Evolutionary conservation across 1,140 invertebrate genomes (phyloP), one percentile per base, ranked within the genome.

Genomic region (Philopotamus ludificatus): DNA sequence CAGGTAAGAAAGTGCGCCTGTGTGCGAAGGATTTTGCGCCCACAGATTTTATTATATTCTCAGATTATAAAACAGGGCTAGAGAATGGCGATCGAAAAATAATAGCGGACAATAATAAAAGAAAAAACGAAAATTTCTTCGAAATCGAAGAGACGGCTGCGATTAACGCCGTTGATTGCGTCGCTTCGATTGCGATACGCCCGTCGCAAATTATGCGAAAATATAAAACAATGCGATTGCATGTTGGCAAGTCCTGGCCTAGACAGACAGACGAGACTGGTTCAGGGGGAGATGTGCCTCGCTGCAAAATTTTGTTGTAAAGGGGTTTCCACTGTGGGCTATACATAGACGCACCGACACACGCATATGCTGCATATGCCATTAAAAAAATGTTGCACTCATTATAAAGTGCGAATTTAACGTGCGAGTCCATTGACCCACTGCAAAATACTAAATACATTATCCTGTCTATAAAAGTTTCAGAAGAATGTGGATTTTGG

Each of bases 21-120:
- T 44, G 47, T 41, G 53, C 53, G 53, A 55, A 55, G 53, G 53
- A 55, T 55, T 55, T 55, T 55, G 53, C 53, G 53, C 53, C 53
- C 53, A 55, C 53, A 41, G 53, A 55, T 55, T 55, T 55, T 55
- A 55, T 55, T 39, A 39, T 41, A 55, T 34, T 25, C 20, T 10
- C 25, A 55, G 53, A 55, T 55, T 55, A 55, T 55, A 20, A 25
- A 1, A 2, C 21, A 18, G 20, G 18, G 47, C 42, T 18, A 44
- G 42, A 18, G 42, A 44, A 15, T 15, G n/a, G 42, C 42, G 20
- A 44, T 15, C 20, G 20, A 44, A 15, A 44, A 44, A 44, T 44
- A 15, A 44, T 12, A 2, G 3, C 42, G 42, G 34, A 39, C 7
- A 47, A 47, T 47, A 47, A 47, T 47, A 47, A 8, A 47, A 47